Conservation (phyloP, 2,888 invertebrate species). For the Nipponacmea schrenckii region DNA sequence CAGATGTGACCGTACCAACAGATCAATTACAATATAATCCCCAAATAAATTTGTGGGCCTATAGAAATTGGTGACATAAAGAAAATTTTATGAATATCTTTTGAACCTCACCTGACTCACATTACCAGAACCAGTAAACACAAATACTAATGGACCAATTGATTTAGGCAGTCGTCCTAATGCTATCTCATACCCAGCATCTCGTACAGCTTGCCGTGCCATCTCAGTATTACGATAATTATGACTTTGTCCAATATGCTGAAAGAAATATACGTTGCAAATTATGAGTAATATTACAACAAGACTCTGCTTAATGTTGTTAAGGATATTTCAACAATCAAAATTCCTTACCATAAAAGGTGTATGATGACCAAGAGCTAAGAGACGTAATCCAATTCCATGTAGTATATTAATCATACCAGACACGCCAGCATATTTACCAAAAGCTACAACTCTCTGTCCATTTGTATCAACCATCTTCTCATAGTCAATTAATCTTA, state of each 20-base stretch:
- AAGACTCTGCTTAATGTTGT: too few species aligned
- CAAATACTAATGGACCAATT: conserved; percentile 94
- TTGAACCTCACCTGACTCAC: conserved; percentile 79
- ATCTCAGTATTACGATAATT: conserved; percentile 98
- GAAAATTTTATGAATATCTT: too few species aligned
- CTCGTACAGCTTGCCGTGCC: conserved; percentile 96
- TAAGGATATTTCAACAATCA: too few species aligned
- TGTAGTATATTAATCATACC: conserved; percentile 99
- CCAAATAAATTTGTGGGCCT: too few species aligned
- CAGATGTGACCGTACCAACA: too few species aligned
- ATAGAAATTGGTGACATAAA: too few species aligned
- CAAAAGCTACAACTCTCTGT: conserved; percentile 95
- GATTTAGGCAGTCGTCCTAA: conserved; percentile 96
- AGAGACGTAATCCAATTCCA: conserved; percentile 89
- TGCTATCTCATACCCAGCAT: conserved; percentile 98
- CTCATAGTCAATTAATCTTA: conserved; percentile 96
- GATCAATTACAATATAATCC: too few species aligned
- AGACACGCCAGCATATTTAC: conserved; percentile 97
- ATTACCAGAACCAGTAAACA: conserved; percentile 98
- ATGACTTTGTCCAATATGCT: conserved; percentile 97
- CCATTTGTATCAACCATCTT: conserved; percentile 90
- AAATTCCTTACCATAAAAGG: conserved; percentile 87
- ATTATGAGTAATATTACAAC: too few species aligned
- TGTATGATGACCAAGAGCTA: conserved; percentile 97
- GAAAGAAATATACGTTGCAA: conserved; percentile 36